These are phyloP conservation scores for Caenorhabditis remanei DNA, from an alignment of 1,140 invertebrate genomes.

Conservation along the genomic window DNA sequence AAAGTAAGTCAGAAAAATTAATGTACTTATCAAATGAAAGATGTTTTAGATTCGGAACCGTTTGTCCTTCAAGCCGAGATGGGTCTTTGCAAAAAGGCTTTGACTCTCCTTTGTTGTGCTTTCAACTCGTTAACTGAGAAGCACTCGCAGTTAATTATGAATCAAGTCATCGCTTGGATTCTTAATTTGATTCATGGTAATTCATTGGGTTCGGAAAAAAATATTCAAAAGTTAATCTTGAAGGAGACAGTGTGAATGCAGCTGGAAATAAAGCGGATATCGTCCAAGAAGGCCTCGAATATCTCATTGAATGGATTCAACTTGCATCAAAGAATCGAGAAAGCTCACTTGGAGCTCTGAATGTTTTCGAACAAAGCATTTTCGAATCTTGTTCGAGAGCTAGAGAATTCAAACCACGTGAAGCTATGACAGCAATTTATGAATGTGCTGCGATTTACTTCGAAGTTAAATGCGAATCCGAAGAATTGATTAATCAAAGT, in stretches of 20 bases:
- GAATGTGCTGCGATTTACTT: conserved; percentile 30
- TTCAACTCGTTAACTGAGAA: neutral
- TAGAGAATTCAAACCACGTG: conserved; percentile 16
- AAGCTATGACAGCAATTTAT: conserved; percentile 23
- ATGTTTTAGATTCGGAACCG: conserved; percentile 72
- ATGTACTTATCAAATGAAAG: neutral
- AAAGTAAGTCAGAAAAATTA: neutral
- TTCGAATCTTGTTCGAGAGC: conserved; percentile 26
- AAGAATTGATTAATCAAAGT: conserved; percentile 1
- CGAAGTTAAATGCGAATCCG: neutral
- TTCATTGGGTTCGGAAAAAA: neutral
- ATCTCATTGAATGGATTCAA: conserved; percentile 67
- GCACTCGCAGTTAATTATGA: conserved; percentile 64
- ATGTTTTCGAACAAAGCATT: conserved; percentile 22
- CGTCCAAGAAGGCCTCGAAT: conserved; percentile 65
- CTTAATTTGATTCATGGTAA: conserved; percentile 64
- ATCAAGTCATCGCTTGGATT: conserved; percentile 71
- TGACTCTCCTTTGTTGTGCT: conserved; percentile 62
- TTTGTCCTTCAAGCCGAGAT: conserved; percentile 75
- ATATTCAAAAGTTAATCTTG: neutral
- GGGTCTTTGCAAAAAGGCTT: conserved; percentile 69
- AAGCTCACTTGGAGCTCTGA: neutral
- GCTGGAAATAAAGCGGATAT: conserved; percentile 68
- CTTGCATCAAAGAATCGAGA: conserved; percentile 41
- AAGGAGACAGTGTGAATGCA: conserved; percentile 69